Percentiles rank a stretch among this genome's conserved stretches.
These are phyloP conservation scores for Dasyornis broadbenti DNA, from an alignment of 2,113 vertebrate species.

Conservation along the genomic window DNA sequence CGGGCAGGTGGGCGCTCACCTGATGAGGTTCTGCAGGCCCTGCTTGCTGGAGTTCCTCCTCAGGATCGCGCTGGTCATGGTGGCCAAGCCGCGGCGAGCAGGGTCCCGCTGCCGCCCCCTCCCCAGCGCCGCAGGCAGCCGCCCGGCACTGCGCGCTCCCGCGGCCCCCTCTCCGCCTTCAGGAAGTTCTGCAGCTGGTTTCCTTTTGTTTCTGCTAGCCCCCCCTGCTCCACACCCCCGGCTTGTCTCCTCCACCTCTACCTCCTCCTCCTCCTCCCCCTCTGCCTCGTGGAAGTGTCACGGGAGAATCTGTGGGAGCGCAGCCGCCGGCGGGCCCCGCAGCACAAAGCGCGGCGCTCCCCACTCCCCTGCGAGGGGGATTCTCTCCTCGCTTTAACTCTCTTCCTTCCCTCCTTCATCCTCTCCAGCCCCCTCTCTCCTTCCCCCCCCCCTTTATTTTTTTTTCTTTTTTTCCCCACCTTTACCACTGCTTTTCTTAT, in stretches of 20 bases:
- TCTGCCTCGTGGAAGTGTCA: conserved; percentile 77
- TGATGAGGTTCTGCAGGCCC: conserved; percentile 82
- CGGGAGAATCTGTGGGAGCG: conserved; percentile 46
- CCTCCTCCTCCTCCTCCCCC: conserved; percentile 67
- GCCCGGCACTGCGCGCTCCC: neutral
- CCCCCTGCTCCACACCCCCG: conserved; percentile 21
- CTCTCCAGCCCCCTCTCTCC: neutral
- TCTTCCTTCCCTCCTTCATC: neutral
- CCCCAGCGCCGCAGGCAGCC: neutral
- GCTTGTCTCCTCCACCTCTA: conserved; percentile 64
- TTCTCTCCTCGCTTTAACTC: neutral
- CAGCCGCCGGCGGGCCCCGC: conserved; percentile 44
- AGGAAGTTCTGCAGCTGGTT: conserved; percentile 65
- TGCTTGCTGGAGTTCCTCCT: conserved; percentile 79
- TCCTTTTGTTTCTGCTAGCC: conserved; percentile 66
- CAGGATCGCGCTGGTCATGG: conserved; percentile 68
- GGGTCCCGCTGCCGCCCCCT: neutral
- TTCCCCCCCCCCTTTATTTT: neutral
- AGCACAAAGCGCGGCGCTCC: conserved; percentile 63
- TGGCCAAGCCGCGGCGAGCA: neutral
- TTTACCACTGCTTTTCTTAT: neutral
- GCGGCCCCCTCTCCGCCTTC: conserved; percentile 30
- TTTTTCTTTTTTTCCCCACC: neutral
- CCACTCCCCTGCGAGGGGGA: neutral
- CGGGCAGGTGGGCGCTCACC: conserved; percentile 73